phyloP scores from a whole-genome alignment of 92 coral and sea anemone species.

The Umimayanthus chanpuru region DNA sequence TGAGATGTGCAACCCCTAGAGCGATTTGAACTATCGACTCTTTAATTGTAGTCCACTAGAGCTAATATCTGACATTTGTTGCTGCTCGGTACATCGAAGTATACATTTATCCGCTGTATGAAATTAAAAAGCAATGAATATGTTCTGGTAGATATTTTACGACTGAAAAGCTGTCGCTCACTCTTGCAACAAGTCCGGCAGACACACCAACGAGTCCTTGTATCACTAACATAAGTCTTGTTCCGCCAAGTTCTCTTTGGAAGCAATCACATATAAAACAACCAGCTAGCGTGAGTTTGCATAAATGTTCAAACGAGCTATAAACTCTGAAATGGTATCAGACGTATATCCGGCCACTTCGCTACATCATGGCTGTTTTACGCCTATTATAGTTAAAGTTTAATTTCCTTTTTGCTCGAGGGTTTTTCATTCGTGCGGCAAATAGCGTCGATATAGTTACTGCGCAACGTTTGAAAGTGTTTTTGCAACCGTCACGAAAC shows the following conservation, averaged over 20 bases:
- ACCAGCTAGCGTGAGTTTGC: constrained; percentile 1
- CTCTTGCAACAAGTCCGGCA: neutral
- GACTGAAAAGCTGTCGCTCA: neutral
- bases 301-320: neutral
- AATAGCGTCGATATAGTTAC: constrained; percentile 24
- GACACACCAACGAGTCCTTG: neutral
- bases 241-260: neutral
- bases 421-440: constrained; percentile 38
- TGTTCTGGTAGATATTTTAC: neutral
- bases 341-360: neutral
- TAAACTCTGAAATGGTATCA: neutral
- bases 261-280: neutral
- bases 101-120: neutral
- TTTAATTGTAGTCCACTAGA: neutral
- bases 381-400: constrained; percentile 2
- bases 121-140: neutral
- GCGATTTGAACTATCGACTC: neutral
- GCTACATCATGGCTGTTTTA: neutral
- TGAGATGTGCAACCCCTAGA: neutral
- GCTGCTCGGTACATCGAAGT: neutral
- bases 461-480: constrained; percentile 6
- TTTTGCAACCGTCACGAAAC: constrained; percentile 30
- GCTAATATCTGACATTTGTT: neutral
- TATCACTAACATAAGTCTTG: neutral
- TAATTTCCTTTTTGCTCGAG: neutral